Conservation (phyloP, 2,113 vertebrate species). For the Halichoeres trimaculatus region DNA sequence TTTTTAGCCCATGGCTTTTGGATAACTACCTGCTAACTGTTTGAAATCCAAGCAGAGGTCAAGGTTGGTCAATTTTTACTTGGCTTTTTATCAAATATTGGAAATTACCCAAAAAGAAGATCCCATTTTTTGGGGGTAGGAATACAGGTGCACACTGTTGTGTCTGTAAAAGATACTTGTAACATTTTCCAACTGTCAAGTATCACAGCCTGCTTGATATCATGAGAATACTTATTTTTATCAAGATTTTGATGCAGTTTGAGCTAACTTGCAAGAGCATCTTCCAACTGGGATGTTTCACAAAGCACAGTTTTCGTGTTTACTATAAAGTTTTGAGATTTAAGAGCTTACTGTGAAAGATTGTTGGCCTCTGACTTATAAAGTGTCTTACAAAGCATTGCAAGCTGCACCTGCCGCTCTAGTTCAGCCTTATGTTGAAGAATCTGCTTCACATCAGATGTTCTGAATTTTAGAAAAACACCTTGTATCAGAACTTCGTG, state of each 20-base stretch:
- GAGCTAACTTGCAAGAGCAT: no score
- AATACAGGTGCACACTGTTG: no score
- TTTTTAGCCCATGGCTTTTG: conserved; percentile 35
- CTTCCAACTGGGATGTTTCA: not conserved
- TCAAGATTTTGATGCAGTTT: not conserved
- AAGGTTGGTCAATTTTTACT: conserved; percentile 60
- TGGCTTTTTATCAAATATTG: not conserved
- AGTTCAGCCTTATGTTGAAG: not conserved
- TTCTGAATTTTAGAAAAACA: not conserved
- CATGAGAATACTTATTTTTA: not conserved
- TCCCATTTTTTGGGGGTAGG: no score
- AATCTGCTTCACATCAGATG: not conserved
- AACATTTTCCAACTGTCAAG: no score
- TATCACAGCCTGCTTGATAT: not conserved
- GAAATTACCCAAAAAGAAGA: not conserved
- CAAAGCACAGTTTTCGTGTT: conserved; percentile 24
- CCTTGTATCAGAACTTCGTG: not conserved
- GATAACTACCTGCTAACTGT: conserved; percentile 30
- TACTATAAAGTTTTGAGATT: conserved; percentile 15
- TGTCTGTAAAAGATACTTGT: no score
- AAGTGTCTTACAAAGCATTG: not conserved
- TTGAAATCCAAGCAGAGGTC: conserved; percentile 27
- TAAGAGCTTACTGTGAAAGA: not conserved
- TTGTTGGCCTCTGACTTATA: conserved; percentile 1
- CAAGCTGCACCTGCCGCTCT: not conserved